Evolutionary conservation across 2,113 vertebrate species (phyloP).

Genomic region (Steatornis caripensis): DNA sequence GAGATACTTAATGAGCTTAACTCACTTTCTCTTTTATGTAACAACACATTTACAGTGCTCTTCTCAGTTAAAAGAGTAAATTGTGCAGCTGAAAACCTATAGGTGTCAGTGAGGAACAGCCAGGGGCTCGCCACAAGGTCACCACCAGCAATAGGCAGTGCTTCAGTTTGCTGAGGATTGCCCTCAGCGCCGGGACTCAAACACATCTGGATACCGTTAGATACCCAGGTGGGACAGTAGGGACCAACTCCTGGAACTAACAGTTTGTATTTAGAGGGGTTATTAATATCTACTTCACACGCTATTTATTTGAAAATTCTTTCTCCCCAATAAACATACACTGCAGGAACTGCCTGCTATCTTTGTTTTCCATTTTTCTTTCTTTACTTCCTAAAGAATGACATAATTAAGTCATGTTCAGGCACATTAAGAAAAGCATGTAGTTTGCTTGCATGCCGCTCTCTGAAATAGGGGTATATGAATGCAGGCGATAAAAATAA

Average conservation of each 20-base stretch:
- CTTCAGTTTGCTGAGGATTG: accelerated
- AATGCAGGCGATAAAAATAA: neutral
- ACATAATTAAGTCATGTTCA: neutral
- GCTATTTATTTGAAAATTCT: neutral
- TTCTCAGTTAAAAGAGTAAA: neutral
- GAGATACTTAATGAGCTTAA: neutral
- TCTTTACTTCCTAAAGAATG: neutral
- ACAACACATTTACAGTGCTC: neutral
- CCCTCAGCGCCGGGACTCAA: neutral
- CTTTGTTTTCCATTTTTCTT: neutral
- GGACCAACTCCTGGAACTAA: neutral
- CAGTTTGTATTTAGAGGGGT: neutral
- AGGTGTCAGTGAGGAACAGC: neutral
- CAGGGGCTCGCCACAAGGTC: neutral
- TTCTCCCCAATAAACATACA: neutral
- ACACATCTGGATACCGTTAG: neutral
- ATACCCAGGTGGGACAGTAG: neutral
- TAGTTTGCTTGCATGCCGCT: neutral
- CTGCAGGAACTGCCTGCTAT: neutral
- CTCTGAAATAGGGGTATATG: neutral
- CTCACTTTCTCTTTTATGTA: neutral
- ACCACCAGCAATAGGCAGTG: neutral
- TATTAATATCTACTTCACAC: neutral
- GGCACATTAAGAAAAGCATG: neutral
- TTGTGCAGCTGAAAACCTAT: neutral